Conservation (phyloP, 2,888 invertebrate genomes). For the Lamellibrachia columna region DNA sequence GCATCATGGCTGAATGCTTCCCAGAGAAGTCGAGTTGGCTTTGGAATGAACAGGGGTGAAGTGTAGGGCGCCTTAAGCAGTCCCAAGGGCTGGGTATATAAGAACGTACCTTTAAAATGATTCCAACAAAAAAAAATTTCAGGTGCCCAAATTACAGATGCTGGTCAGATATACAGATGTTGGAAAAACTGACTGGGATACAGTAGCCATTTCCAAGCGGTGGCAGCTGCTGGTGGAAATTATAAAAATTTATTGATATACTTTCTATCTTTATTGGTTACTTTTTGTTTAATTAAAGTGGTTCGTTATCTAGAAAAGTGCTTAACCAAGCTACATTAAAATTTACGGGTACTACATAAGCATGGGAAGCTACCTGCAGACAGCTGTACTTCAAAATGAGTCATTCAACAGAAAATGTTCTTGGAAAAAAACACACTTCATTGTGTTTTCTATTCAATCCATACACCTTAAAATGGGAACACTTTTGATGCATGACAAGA, state of each 20-base stretch:
- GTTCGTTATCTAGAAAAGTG: neutral
- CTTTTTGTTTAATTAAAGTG: neutral
- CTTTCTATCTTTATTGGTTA: neutral
- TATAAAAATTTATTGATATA: neutral
- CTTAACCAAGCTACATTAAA: neutral
- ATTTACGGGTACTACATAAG: neutral
- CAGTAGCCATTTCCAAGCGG: too few relatives aligned
- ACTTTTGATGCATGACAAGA: neutral
- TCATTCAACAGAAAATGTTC: neutral
- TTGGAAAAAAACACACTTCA: neutral
- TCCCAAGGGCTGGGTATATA: too few relatives aligned
- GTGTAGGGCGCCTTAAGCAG: too few relatives aligned
- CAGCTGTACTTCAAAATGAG: neutral
- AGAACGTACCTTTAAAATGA: too few relatives aligned
- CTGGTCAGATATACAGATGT: too few relatives aligned
- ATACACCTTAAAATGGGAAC: neutral
- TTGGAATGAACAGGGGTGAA: too few relatives aligned
- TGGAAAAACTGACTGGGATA: too few relatives aligned
- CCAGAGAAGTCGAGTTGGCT: too few relatives aligned
- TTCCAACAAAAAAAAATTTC: too few relatives aligned
- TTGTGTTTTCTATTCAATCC: neutral
- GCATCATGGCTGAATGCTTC: too few relatives aligned
- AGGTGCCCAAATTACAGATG: too few relatives aligned
- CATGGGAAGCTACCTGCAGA: too few relatives aligned
- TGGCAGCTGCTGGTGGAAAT: neutral